Conservation (phyloP, 2,888 invertebrate species). For the Calephelis perditalis region DNA sequence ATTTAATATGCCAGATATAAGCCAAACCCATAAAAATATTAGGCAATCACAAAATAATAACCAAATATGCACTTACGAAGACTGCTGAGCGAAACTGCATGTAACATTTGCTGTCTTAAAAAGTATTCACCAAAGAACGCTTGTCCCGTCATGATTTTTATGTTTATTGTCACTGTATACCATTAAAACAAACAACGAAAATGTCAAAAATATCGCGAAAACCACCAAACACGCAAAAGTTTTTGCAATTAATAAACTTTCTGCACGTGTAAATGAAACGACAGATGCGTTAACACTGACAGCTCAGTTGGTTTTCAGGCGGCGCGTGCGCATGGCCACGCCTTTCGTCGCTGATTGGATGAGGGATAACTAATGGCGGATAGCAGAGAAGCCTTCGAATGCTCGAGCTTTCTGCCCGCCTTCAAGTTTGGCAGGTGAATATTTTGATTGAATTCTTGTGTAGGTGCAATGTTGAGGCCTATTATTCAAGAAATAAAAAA, state of each 20-base stretch:
- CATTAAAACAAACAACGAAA: slow-evolving; percentile 31
- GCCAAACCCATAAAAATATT: too few species aligned
- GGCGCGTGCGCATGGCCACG: slow-evolving; percentile 67
- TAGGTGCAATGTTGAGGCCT: slow-evolving; percentile 43
- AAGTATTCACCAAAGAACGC: slow-evolving; percentile 70
- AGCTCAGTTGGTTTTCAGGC: slow-evolving; percentile 44
- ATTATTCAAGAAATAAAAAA: not conserved
- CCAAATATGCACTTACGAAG: slow-evolving; percentile 51
- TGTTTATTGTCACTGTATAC: slow-evolving; percentile 33
- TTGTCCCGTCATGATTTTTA: slow-evolving; percentile 71
- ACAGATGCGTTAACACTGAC: slow-evolving; percentile 68
- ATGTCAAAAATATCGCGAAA: slow-evolving; percentile 30
- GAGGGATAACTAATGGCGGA: slow-evolving; percentile 48
- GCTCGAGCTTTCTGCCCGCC: slow-evolving; percentile 66
- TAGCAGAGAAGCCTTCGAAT: slow-evolving; percentile 50
- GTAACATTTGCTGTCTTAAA: slow-evolving; percentile 72
- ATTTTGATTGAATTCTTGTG: slow-evolving; percentile 54
- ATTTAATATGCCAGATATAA: too few species aligned
- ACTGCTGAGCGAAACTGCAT: slow-evolving; percentile 66
- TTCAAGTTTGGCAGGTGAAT: slow-evolving; percentile 57
- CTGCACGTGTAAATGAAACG: slow-evolving; percentile 50
- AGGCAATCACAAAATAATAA: not conserved
- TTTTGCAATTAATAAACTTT: slow-evolving; percentile 26
- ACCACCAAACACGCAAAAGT: slow-evolving; percentile 29
- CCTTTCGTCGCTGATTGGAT: slow-evolving; percentile 54